Percentiles rank a stretch among this genome's conserved stretches.
Conservation (phyloP, 2,888 invertebrate species). For the Dasysyrphus albostriatus region DNA sequence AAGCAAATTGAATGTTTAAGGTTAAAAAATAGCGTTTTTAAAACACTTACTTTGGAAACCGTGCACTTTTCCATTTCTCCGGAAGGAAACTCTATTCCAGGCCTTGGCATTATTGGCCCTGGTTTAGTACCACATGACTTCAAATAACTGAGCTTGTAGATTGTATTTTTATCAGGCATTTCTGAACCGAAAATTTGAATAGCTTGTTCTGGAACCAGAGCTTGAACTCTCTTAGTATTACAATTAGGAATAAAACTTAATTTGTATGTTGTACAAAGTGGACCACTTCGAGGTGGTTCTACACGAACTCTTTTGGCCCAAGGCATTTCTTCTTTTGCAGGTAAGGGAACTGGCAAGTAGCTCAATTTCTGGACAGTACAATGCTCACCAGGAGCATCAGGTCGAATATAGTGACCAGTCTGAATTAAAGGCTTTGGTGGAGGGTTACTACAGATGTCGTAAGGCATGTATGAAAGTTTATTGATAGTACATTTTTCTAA, state of each 20-base stretch:
- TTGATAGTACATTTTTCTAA: conserved; percentile 82
- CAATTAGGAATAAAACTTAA: conserved; percentile 83
- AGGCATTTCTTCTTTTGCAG: conserved; percentile 81
- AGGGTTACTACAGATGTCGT: conserved; percentile 81
- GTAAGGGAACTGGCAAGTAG: conserved; percentile 84
- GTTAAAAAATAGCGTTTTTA: neutral
- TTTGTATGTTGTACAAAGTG: conserved; percentile 82
- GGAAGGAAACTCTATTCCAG: conserved; percentile 78
- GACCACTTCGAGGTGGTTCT: conserved; percentile 80
- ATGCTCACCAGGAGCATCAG: conserved; percentile 80
- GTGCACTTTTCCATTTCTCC: conserved; percentile 81
- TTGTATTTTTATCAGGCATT: conserved; percentile 79
- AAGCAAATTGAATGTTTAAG: neutral
- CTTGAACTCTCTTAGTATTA: conserved; percentile 77
- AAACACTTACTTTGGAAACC: conserved; percentile 80
- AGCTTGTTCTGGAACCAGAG: conserved; percentile 78
- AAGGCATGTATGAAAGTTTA: conserved; percentile 82
- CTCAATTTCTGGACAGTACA: conserved; percentile 85
- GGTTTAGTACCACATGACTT: conserved; percentile 80
- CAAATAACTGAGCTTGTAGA: conserved; percentile 82
- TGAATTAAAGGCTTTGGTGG: conserved; percentile 80
- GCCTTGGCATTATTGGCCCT: conserved; percentile 78
- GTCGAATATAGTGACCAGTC: conserved; percentile 77
- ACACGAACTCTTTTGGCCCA: conserved; percentile 81
- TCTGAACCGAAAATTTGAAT: conserved; percentile 80